A percentile compares a stretch with the other conserved stretches of the same genome.
Conservation (phyloP, 2,888 invertebrate species). For the Agrochola circellaris region DNA sequence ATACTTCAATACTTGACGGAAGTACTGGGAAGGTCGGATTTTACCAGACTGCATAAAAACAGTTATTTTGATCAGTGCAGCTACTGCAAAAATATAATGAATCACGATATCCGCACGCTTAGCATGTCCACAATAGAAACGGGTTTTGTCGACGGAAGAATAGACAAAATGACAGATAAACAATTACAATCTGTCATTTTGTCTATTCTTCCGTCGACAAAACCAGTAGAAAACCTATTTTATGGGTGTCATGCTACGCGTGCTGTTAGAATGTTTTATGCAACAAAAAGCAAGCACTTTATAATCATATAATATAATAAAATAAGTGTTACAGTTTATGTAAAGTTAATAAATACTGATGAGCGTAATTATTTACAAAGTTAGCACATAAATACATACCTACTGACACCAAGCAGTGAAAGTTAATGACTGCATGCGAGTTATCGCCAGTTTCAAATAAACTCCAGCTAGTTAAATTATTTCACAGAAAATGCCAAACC, state of each 20-base stretch:
- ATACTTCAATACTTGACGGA: too few relatives aligned
- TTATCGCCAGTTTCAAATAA: not conserved
- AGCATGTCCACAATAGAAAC: too few relatives aligned
- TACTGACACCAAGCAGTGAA: constrained; percentile 19
- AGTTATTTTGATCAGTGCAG: not conserved
- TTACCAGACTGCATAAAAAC: not conserved
- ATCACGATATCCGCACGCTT: not conserved
- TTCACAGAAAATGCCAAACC: not conserved
- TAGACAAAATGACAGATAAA: too few relatives aligned
- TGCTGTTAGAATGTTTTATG: constrained; percentile 6
- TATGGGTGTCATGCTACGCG: too few relatives aligned
- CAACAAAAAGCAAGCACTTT: constrained; percentile 43
- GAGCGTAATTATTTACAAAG: constrained; percentile 16
- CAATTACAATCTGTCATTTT: too few relatives aligned
- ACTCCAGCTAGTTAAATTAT: not conserved
- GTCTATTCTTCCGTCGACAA: too few relatives aligned
- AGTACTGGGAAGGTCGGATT: too few relatives aligned
- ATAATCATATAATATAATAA: constrained; percentile 25
- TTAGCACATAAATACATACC: constrained; percentile 7
- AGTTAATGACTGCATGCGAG: not conserved
- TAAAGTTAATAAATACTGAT: not conserved
- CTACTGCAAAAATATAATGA: constrained; percentile 24
- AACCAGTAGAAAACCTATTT: too few relatives aligned
- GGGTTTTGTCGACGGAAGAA: too few relatives aligned
- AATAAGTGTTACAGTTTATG: constrained; percentile 12